Evolutionary conservation across 2,888 invertebrate genomes (phyloP), one percentile per base, ranked within the genome.

Genomic region (Linnaemya vulpina): DNA sequence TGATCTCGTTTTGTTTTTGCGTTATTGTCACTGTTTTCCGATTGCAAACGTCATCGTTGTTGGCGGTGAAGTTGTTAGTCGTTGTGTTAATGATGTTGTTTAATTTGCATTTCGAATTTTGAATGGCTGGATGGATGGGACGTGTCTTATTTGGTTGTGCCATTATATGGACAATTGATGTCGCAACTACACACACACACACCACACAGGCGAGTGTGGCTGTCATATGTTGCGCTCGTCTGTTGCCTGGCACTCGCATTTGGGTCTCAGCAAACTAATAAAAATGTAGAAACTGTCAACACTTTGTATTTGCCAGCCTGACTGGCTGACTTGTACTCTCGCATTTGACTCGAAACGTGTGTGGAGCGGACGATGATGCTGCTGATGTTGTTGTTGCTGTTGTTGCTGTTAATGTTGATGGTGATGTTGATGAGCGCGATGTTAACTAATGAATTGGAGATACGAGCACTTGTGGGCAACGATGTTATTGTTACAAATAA

Each of bases 151-250:
- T 79, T 65, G 51, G 40, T 68, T 74, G 58, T 75, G 70, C 40
- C 70, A 83, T 78, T 70, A 74, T 74, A 55, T 63, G 78, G 78
- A 79, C 78, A 83, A 74, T 75, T 63, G 43, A 70, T 75, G 74
- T 46, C 46, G 15, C 15, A 15, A 46, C 7, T 46, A 15, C 30
- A 30, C 30, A 46, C n/a, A n/a, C n/a, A n/a, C n/a, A n/a, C n/a
- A n/a, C n/a, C n/a, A n/a, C n/a, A n/a, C n/a, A n/a, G n/a, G n/a
- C 15, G 46, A 5, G 11, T 15, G 15, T 46, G 15, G 43, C 11
- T 46, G 46, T 63, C 78, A 67, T 46, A 43, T 25, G 20, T 53
- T 49, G 68, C n/a, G 63, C 43, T 73, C 30, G 17, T 60, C 58
- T 17, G 9, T 5, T 35, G 38, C 11, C 5, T 40, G 20, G 20